Conservation (phyloP, 1,140 invertebrate species). For the Drosophila dunni region DNA sequence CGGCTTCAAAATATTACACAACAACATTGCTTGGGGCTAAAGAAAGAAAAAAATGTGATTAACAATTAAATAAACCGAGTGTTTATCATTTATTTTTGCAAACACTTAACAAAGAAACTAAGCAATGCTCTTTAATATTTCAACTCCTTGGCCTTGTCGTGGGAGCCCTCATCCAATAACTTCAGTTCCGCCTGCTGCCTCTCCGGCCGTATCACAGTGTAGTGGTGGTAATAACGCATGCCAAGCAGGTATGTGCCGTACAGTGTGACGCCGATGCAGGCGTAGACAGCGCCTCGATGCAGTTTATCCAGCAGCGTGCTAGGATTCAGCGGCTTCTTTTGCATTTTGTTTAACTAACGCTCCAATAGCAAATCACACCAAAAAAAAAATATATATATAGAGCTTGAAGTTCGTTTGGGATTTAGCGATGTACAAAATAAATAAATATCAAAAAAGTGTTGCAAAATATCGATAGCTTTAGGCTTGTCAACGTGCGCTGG, state of each 20-base stretch:
- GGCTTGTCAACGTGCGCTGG: neutral
- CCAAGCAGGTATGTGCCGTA: conserved; percentile 84
- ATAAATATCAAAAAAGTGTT: neutral
- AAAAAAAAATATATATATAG: neutral
- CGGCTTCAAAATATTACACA: conserved; percentile 1
- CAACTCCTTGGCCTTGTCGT: conserved; percentile 80
- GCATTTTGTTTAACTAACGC: conserved; percentile 46
- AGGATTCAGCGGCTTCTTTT: conserved; percentile 74
- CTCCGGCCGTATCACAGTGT: conserved; percentile 84
- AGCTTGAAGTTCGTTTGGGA: neutral
- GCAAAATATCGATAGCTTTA: neutral
- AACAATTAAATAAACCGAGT: neutral
- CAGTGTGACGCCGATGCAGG: conserved; percentile 85
- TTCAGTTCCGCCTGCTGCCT: conserved; percentile 77
- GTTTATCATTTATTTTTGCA: conserved; percentile 43
- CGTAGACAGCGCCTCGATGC: conserved; percentile 85
- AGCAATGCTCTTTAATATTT: conserved; percentile 65
- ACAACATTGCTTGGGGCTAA: neutral
- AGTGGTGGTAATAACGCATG: conserved; percentile 83
- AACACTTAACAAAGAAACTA: conserved; percentile 28
- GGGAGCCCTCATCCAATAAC: conserved; percentile 70
- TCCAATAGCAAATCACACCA: conserved; percentile 1
- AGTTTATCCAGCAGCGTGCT: conserved; percentile 84
- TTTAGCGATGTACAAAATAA: conserved; percentile 3
- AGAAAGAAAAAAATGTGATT: neutral